Base-by-base conservation (phyloP, 1,140 invertebrate species). In the Drosophila tani region DNA sequence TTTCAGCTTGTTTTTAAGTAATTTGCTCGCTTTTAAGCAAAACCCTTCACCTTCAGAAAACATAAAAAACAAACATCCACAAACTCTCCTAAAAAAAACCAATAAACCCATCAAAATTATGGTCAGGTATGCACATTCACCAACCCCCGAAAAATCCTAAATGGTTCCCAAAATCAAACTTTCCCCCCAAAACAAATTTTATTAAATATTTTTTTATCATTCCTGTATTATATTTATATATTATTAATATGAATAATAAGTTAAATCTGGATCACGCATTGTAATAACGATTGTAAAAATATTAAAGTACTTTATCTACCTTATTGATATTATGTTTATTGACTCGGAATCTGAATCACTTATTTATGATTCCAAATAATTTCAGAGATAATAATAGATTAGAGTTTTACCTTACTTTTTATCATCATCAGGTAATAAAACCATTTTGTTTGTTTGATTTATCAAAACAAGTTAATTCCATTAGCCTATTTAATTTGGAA, bases 41-140 rank as follows among this genome's bases (percentile, higher is more conserved):
- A 69, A 47, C 59, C 40, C 27, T 45, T 51, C 38, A 60, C 58
- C 50, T 32, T 24, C 53, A 46, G 12, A 50, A 43, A 19, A 56
- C n/a, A n/a, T n/a, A 53, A 46, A 50, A 50, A 41, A 17, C 38
- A 64, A 50, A 41, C 47, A 69, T 75, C 45, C 49, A 64, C 27
- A 64, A 45, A 38, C 47, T 45, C 35, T 51, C 55, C 50, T 46
- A 66, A 51, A 46, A 64, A 21, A 49, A 35, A n/a, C n/a, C 35
- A 43, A 27, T n/a, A 57, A 60, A 58, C 59, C 59, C 62, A 69
- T 75, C 68, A 79, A 65, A 82, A 78, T 81, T 64, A 87, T 87
- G 84, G 77, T 74, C 84, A 87, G 85, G 84, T 87, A 87, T 88
- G 32, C 17, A 55, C 32, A 56, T 21, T 56, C 19, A 56, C 46